Conservation (phyloP, 1,140 invertebrate species). For the Zaprionus tsacasi region DNA sequence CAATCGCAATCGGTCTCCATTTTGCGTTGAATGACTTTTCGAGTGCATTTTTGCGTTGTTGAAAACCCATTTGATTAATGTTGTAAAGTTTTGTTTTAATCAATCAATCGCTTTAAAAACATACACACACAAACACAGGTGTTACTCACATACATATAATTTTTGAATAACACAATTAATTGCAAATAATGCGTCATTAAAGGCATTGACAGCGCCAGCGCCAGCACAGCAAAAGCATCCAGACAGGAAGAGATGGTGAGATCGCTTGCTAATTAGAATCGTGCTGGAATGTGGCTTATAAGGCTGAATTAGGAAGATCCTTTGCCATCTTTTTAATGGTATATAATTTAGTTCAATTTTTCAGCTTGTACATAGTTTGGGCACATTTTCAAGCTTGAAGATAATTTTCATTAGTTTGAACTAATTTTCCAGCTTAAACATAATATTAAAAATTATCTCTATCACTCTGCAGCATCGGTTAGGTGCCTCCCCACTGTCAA, state of each 20-base stretch:
- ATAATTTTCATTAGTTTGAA: no score
- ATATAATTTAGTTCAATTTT: no score
- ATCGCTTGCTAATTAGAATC: neutral
- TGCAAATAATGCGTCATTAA: conserved; percentile 60
- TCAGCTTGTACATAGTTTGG: no score
- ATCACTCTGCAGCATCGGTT: no score
- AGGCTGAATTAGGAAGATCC: no score
- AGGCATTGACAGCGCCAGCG: conserved; percentile 63
- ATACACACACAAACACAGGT: conserved; percentile 4
- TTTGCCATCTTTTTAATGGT: no score
- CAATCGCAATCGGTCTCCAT: conserved; percentile 3
- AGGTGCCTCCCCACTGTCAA: neutral
- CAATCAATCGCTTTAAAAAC: conserved; percentile 44
- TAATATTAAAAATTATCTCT: no score
- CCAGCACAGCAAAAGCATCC: neutral
- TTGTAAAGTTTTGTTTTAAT: conserved; percentile 67
- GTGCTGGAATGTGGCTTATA: no score
- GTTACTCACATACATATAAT: conserved; percentile 22
- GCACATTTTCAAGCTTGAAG: no score
- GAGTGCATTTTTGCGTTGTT: conserved; percentile 44
- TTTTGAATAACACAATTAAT: conserved; percentile 57
- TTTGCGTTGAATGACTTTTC: conserved; percentile 68
- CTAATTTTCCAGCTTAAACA: no score
- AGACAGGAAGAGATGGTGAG: conserved; percentile 57
- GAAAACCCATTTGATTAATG: conserved; percentile 70